Percentiles rank a stretch among this genome's conserved stretches.
Evolutionary conservation across 2,797 vertebrate genomes (phyloP).

Genomic region (Oryzias dopingdopingensis): DNA sequence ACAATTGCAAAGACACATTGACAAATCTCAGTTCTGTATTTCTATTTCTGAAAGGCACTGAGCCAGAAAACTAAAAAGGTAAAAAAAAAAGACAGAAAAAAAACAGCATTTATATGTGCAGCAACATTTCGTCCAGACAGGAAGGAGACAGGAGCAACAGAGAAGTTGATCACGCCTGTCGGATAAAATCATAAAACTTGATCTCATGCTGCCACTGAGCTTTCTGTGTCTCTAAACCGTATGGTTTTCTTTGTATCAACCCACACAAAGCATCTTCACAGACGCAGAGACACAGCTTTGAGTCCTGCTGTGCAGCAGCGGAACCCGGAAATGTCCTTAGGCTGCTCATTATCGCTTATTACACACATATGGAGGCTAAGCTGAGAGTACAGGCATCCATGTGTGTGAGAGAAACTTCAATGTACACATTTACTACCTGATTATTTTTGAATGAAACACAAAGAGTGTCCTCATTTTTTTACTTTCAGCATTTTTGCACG

Average conservation of each 20-base stretch:
- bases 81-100: background rate
- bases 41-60: background rate
- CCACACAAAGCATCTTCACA: conserved; percentile 45
- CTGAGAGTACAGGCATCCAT: conserved; percentile 1
- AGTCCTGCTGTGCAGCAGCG: conserved; percentile 63
- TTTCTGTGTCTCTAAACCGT: conserved; percentile 39
- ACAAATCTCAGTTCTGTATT: conserved; percentile 3
- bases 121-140: conserved; percentile 38
- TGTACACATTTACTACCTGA: background rate
- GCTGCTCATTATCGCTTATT: conserved; percentile 72
- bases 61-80: background rate
- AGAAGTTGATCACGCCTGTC: conserved; percentile 34
- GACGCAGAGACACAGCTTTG: conserved; percentile 38
- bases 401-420: conserved; percentile 16
- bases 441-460: conserved; percentile 5
- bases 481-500: background rate
- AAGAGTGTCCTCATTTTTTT: background rate
- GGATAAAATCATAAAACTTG: conserved; percentile 51
- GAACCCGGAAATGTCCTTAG: conserved; percentile 69
- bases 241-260: conserved; percentile 15
- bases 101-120: background rate
- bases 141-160: conserved; percentile 57
- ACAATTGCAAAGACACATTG: background rate
- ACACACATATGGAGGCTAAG: conserved; percentile 55
- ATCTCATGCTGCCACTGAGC: conserved; percentile 46